Base-by-base conservation (phyloP, 1,140 invertebrate genomes). In the Pachyrhynchus sulphureomaculatus region DNA sequence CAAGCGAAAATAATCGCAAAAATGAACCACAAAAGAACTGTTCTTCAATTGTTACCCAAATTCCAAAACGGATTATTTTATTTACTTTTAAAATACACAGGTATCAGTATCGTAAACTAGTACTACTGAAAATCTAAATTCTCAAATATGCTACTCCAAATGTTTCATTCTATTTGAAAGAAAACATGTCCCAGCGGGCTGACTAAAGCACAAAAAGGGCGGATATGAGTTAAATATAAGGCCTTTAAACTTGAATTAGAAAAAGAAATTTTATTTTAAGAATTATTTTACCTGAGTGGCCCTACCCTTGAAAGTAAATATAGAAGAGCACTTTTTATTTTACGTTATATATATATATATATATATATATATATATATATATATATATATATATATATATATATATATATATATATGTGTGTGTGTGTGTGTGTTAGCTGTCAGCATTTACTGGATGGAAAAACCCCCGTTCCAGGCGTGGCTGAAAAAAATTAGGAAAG, bases 161-260 rank as follows among this genome's bases (percentile, higher is more conserved):
- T 23, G 34, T 53, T 41, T 26, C 21, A 21, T 53, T 42, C n/a
- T 53, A 53, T 39, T 53, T 53, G 34, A 53, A 53, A 13, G 51
- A 53, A 53, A 41, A 41, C 51, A 15, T 36, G 51, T 36, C 26
- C 2, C n/a, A 5, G 26, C 45, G n/a, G n/a, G 45, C 32, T 39
- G 51, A 39, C 47, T 34, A n/a, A 49, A 18, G 21, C 12, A 53
- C 51, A 41, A 39, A 41, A 42, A 53, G 17, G 37, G 23, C 51
- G 51, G 51, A 53, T 53, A 53, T 53, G 39, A 42, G 37, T n/a
- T 21, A 23, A 34, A 53, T 53, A 53, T 53, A 53, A 42, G 17
- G 10, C 18, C 39, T 18, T 42, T 18, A 42, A 21, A 18, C 23
- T 51, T 23, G 32, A 36, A 20, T 51, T 21, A 34, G 24, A 37